These are phyloP conservation scores for Onychomys arenicola DNA, from an alignment of 2,797 vertebrate species.

Conservation along the genomic window DNA sequence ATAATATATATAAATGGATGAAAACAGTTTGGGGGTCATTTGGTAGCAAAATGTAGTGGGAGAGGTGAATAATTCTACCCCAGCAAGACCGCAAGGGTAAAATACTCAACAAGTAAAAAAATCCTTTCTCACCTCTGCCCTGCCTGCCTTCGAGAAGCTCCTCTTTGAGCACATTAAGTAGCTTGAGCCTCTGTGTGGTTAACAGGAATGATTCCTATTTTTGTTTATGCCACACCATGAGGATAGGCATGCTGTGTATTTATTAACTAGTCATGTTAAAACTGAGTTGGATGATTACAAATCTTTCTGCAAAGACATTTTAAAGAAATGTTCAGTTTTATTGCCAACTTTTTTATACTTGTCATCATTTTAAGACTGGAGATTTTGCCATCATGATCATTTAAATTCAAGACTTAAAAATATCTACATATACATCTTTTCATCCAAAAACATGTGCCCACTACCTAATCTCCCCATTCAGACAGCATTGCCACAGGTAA, in stretches of 20 bases:
- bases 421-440: background rate
- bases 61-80: background rate
- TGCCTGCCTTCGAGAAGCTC: background rate
- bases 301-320: background rate
- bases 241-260: background rate
- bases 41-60: background rate
- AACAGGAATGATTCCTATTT: background rate
- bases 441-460: background rate
- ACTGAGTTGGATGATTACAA: background rate
- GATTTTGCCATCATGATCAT: background rate
- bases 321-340: background rate
- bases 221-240: background rate
- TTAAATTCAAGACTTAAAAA: constrained; percentile 9
- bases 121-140: background rate
- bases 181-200: background rate
- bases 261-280: background rate
- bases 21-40: background rate
- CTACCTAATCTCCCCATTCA: background rate
- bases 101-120: background rate
- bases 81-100: background rate
- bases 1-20: background rate
- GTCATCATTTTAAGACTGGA: background rate
- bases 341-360: background rate
- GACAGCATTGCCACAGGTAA: too few species aligned
- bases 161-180: background rate